Evolutionary conservation across 2,888 invertebrate species (phyloP).

Genomic region (Eristalis tenax): DNA sequence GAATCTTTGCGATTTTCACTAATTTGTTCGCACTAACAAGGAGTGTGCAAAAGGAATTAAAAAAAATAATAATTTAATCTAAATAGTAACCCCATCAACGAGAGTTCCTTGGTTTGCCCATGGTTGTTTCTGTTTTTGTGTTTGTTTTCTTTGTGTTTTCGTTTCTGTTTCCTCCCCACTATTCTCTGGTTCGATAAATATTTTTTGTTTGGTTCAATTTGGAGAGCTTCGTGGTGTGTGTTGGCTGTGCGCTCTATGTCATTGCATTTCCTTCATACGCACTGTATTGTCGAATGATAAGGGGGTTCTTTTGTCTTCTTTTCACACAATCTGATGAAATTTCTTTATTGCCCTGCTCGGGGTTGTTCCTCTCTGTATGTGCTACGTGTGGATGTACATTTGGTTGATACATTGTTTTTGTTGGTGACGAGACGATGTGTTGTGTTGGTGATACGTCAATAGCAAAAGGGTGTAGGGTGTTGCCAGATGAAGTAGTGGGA

Average conservation of each 20-base stretch:
- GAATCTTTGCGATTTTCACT: not conserved
- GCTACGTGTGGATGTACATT: not conserved
- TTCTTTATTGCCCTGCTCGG: conserved; percentile 17
- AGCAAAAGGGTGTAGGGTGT: not conserved
- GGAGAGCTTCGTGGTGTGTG: no score
- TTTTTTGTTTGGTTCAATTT: not conserved
- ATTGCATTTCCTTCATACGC: conserved; percentile 52
- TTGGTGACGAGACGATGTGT: conserved; percentile 11
- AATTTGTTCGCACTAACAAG: not conserved
- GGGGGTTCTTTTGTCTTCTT: conserved; percentile 38
- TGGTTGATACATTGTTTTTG: not conserved
- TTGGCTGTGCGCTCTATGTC: conserved; percentile 5
- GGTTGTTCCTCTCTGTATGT: not conserved
- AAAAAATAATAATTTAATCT: not conserved
- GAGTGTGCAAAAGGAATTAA: not conserved
- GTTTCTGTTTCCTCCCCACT: not conserved
- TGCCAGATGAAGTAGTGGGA: conserved; percentile 34
- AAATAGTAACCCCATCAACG: no score
- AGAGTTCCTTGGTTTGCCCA: no score
- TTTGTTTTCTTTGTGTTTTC: not conserved
- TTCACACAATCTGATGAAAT: conserved; percentile 51
- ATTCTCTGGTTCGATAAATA: not conserved
- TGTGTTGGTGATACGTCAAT: conserved; percentile 7
- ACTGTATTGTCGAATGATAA: not conserved
- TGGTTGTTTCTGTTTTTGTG: conserved; percentile 6